phyloP scores from a whole-genome alignment of 2,113 vertebrate species.

The Erythrolamprus reginae region DNA sequence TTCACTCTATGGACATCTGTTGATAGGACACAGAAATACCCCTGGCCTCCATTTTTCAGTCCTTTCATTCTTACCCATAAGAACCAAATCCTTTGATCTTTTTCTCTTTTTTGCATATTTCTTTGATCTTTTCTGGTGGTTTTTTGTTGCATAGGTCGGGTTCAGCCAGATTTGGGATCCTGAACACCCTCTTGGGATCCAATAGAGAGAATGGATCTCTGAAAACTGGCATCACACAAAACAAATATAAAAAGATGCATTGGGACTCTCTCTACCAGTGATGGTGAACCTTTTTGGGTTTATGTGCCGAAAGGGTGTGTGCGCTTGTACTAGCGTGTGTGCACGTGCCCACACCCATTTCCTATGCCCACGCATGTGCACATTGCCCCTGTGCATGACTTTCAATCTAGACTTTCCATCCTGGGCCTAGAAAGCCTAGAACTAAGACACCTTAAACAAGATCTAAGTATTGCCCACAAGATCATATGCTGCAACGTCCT shows the following conservation, averaged over 20 bases:
- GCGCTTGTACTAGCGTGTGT: no score
- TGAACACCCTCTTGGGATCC: neutral
- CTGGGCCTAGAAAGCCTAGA: no score
- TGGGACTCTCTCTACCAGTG: neutral
- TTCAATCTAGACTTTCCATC: no score
- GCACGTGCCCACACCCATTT: no score
- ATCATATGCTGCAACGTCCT: no score
- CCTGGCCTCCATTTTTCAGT: neutral
- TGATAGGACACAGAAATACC: neutral
- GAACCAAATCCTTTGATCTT: neutral
- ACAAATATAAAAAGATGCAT: neutral
- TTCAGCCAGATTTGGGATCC: neutral
- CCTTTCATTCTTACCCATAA: neutral
- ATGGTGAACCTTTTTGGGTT: no score
- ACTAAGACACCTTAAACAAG: no score
- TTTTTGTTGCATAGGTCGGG: neutral
- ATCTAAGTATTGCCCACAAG: no score
- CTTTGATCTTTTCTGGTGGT: no score
- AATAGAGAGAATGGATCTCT: neutral
- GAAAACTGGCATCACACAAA: neutral
- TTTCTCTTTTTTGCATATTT: neutral
- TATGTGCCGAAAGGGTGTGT: no score
- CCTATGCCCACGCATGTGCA: no score
- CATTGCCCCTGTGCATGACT: no score
- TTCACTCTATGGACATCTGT: neutral